These are phyloP conservation scores for Melanostoma scalare DNA, from an alignment of 2,888 invertebrate genomes.

Conservation along the genomic window DNA sequence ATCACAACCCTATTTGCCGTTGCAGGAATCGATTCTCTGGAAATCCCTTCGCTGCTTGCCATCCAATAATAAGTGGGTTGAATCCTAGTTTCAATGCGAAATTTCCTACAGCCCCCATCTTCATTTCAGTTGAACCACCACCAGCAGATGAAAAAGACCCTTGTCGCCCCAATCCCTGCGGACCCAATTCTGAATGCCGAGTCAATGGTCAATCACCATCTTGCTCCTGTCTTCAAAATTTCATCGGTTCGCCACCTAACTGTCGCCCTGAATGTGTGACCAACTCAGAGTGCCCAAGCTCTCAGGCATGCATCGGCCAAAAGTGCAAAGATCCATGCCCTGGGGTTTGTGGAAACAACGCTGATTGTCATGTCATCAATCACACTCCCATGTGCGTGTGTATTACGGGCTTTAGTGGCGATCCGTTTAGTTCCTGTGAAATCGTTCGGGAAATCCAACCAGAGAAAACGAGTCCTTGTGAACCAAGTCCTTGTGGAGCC, in stretches of 20 bases:
- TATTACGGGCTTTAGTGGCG: slow-evolving; percentile 83
- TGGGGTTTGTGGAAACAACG: slow-evolving; percentile 86
- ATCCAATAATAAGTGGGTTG: slow-evolving; percentile 79
- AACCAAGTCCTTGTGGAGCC: slow-evolving; percentile 89
- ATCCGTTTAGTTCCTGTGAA: slow-evolving; percentile 83
- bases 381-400: slow-evolving; percentile 86
- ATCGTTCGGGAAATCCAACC: slow-evolving; percentile 75
- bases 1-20: slow-evolving; percentile 89
- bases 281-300: slow-evolving; percentile 89
- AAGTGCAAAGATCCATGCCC: slow-evolving; percentile 89
- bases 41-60: slow-evolving; percentile 83
- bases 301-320: slow-evolving; percentile 88
- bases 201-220: slow-evolving; percentile 86
- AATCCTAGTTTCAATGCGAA: neutral
- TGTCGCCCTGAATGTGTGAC: slow-evolving; percentile 91
- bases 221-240: slow-evolving; percentile 87
- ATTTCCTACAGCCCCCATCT: slow-evolving; percentile 42
- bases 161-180: slow-evolving; percentile 90
- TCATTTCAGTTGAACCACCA: slow-evolving; percentile 74
- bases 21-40: slow-evolving; percentile 83
- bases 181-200: slow-evolving; percentile 89
- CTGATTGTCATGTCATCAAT: slow-evolving; percentile 84
- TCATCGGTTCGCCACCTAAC: slow-evolving; percentile 88
- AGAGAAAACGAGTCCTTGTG: slow-evolving; percentile 83
- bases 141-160: slow-evolving; percentile 82